Evolutionary conservation across 2,888 invertebrate genomes (phyloP).

Genomic region (Drosophila pseudotalamancana): DNA sequence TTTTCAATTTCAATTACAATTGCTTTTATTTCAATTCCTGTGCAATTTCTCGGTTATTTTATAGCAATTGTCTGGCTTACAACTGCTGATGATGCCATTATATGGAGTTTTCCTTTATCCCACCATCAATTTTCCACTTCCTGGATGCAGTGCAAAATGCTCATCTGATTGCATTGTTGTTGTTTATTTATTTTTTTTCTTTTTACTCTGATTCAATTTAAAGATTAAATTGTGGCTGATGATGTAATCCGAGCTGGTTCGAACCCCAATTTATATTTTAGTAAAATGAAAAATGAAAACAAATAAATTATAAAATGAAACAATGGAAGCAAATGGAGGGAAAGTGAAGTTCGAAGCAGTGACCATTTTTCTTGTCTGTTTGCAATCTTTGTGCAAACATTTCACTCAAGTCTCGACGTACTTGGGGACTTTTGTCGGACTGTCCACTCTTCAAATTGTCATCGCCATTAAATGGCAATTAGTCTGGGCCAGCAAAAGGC

Average conservation of each 20-base stretch:
- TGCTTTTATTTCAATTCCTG: slow-evolving; percentile 56
- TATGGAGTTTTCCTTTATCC: neutral
- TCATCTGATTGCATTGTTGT: slow-evolving; percentile 63
- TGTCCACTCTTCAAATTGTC: slow-evolving; percentile 59
- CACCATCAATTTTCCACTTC: slow-evolving; percentile 3
- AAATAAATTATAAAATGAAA: no score
- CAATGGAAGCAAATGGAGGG: no score
- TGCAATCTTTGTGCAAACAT: slow-evolving; percentile 16
- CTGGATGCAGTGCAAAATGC: slow-evolving; percentile 38
- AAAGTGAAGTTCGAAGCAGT: neutral
- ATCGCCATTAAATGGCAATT: slow-evolving; percentile 73
- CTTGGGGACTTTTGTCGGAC: slow-evolving; percentile 9
- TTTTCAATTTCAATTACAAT: slow-evolving; percentile 65
- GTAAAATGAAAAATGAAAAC: no score
- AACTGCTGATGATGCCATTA: slow-evolving; percentile 16
- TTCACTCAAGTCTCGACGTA: slow-evolving; percentile 7
- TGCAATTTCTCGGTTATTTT: slow-evolving; percentile 62
- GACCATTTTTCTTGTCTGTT: slow-evolving; percentile 1
- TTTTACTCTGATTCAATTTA: slow-evolving; percentile 43
- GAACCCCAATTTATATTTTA: neutral
- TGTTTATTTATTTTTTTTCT: no score
- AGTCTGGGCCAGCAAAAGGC: slow-evolving; percentile 39
- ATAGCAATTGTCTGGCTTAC: slow-evolving; percentile 56
- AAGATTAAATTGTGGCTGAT: slow-evolving; percentile 3
- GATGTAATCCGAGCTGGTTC: neutral